Evolutionary conservation across 2,113 vertebrate species (phyloP).

Genomic region (Oncorhynchus nerka): DNA sequence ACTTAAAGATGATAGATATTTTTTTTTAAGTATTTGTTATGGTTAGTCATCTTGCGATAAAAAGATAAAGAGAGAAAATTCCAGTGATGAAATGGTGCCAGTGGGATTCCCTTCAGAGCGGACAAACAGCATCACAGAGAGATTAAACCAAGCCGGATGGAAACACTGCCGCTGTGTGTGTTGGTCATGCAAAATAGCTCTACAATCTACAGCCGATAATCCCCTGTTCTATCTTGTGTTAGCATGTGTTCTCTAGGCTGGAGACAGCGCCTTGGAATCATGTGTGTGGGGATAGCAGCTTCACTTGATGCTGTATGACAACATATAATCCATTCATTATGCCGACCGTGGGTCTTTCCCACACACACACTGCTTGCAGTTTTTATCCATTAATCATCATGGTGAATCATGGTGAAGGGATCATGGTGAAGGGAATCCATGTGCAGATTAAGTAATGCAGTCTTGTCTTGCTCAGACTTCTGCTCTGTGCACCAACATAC

Average conservation of each 20-base stretch:
- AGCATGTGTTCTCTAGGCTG: too few relatives aligned
- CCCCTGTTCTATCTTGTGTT: too few relatives aligned
- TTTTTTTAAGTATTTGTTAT: too few relatives aligned
- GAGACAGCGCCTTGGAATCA: too few relatives aligned
- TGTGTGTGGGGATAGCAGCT: background rate
- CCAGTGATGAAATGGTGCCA: constrained; percentile 38
- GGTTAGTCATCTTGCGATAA: too few relatives aligned
- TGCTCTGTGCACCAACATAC: background rate
- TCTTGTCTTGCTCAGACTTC: background rate
- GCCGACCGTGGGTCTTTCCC: background rate
- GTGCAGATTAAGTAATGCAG: background rate
- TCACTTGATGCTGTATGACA: background rate
- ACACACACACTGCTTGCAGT: background rate
- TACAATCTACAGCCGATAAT: background rate
- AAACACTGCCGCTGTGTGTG: background rate
- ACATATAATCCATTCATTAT: background rate
- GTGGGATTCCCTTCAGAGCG: constrained; percentile 57
- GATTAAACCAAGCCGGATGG: constrained; percentile 53
- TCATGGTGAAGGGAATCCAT: background rate
- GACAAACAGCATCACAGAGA: constrained; percentile 44
- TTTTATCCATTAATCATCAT: background rate
- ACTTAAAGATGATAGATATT: too few relatives aligned
- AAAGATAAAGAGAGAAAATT: background rate
- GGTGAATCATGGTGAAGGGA: background rate
- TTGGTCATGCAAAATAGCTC: background rate